Evolutionary conservation across 35 echinoderm and acorn worm species (phyloP), one percentile per base, ranked within the genome.

Genomic region (Ophioderma brevispina): DNA sequence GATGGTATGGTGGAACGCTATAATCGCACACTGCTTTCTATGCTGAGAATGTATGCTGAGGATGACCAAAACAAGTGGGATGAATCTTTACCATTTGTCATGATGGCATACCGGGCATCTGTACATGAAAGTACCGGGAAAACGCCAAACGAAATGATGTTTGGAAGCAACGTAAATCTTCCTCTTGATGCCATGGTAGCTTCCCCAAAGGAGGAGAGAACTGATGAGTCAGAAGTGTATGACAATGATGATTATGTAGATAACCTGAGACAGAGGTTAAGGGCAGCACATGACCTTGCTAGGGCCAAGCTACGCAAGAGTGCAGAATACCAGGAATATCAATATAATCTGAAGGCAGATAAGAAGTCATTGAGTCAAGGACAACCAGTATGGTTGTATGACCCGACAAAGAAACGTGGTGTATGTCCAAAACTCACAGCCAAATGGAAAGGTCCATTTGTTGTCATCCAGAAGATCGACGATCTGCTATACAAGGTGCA

Each of bases 1-100:
- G 86, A 93, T 63, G 90, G 90, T 14, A 92, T 92, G 90, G 90
- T 92, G 28, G 83, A 87, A 38, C 38, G 90, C 15, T 92, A 59
- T 37, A 92, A 92, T 35, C 30, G 90, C 78, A 92, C 34, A 40
- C 79, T 92, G 1, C 34, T 87, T 33, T 40, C 37, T 1, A 52
- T 70, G 91, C 78, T 92, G 30, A 23, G 49, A 1, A 63, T 79
- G 18, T 39, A 87, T 82, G 91, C 87, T 0, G 91, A 81, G 0
- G 91, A 88, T 23, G 10, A 88, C 13, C 91, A 89, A 46, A 36
- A 15, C 30, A 38, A 79, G 33, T 92, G 90, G 90, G 90, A 87
- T 64, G 32, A 87, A 38, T 55, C 42, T 46, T 31, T 88, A 25
- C 89, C 89, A 11, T 35, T 76, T 1, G 13, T 92, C 18, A 78